These are phyloP conservation scores for Callospermophilus lateralis DNA, from an alignment of 2,113 vertebrate species.

Conservation along the genomic window DNA sequence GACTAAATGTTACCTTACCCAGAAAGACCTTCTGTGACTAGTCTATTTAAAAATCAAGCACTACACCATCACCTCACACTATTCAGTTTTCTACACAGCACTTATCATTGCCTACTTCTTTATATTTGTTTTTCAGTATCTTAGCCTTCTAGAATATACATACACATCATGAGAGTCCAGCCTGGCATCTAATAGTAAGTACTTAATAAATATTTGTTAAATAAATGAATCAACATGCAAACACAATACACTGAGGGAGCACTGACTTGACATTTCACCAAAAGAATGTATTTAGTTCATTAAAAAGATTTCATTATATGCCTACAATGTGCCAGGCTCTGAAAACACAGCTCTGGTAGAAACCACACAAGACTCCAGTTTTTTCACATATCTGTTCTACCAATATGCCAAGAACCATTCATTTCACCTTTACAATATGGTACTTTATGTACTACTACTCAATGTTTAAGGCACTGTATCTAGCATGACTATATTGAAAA, in stretches of 20 bases:
- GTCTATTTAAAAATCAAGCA: slow-evolving; percentile 46
- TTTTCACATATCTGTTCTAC: slow-evolving; percentile 18
- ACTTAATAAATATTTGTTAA: slow-evolving; percentile 33
- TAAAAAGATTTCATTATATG: slow-evolving; percentile 53
- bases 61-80: slow-evolving; percentile 5
- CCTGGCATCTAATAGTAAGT: background rate
- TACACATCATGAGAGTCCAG: background rate
- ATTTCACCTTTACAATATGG: background rate
- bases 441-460: background rate
- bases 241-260: background rate
- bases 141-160: background rate
- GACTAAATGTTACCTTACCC: slow-evolving; percentile 50
- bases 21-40: slow-evolving; percentile 32
- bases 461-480: background rate
- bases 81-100: slow-evolving; percentile 1
- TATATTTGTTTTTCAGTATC: background rate
- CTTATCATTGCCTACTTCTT: slow-evolving; percentile 7
- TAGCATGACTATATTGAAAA: background rate
- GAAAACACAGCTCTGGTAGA: background rate
- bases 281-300: slow-evolving; percentile 10
- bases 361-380: background rate
- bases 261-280: slow-evolving; percentile 5
- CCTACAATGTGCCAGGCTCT: background rate
- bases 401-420: background rate
- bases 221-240: slow-evolving; percentile 30